Base-by-base conservation (phyloP, 1,140 invertebrate genomes). In the Condylostylus longicornis region DNA sequence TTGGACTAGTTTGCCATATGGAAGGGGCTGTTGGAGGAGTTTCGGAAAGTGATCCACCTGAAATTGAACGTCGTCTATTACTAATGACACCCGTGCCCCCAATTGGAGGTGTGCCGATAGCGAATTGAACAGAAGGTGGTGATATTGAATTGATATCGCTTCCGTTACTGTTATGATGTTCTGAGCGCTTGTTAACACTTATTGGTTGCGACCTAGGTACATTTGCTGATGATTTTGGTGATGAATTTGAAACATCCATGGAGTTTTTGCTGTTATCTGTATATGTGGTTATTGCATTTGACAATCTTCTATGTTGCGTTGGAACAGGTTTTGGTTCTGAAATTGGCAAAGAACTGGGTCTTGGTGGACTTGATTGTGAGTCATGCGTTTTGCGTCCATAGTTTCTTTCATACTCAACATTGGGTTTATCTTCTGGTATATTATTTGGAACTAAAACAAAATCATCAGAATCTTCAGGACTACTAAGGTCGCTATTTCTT, bases 71-170 rank as follows among this genome's bases (percentile, higher is more conserved):
- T 47, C 75, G 70, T 1, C 58, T 41, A n/a, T n/a, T n/a, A n/a
- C n/a, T n/a, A n/a, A n/a, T n/a, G n/a, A n/a, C n/a, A n/a, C n/a
- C n/a, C n/a, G n/a, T n/a, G n/a, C n/a, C n/a, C 47, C 74, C 71
- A 25, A 71, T 71, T 6, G 86, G 86, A 21, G 87, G 84, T 28
- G 86, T 87, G n/a, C 84, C 85, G 62, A 91, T 83, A 30, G 77
- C 77, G 63, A 90, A 91, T 53, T 89, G 85, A 33, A 81, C 85
- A 47, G 81, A 75, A 33, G 88, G 87, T 41, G 88, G 87, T 34
- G 86, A 91, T 25, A 93, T 70, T 2, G 86, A 91, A 43, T 79
- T 82, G 40, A 91, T 81, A 64, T 86, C 79, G 64, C 58, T 73
- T 51, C 62, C 66, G 53, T 70, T 71, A 57, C 63, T 72, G 52